phyloP scores from a whole-genome alignment of 2,797 vertebrate species.

The Chromis chromis region DNA sequence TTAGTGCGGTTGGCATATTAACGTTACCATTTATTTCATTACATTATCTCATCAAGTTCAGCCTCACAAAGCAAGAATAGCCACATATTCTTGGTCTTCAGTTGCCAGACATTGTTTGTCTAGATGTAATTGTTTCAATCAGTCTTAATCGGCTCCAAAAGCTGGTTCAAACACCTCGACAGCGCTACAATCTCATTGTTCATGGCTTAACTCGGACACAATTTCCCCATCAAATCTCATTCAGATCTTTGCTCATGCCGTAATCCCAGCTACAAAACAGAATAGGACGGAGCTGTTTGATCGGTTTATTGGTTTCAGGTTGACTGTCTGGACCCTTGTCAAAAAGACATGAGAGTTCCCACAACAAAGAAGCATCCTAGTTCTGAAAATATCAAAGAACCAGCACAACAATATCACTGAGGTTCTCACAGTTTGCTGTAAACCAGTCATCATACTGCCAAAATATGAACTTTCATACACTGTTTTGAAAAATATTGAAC shows the following conservation, averaged over 20 bases:
- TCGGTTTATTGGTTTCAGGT: slow-evolving; percentile 29
- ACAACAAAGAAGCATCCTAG: neutral
- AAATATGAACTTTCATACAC: neutral
- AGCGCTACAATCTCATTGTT: neutral
- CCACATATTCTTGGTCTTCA: no score
- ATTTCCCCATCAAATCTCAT: slow-evolving; percentile 19
- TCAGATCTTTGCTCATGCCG: neutral
- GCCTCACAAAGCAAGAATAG: no score
- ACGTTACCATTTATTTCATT: no score
- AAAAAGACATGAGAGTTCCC: neutral
- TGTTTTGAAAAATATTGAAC: neutral
- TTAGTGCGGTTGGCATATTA: neutral
- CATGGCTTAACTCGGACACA: slow-evolving; percentile 16
- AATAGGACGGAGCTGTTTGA: neutral
- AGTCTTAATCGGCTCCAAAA: no score
- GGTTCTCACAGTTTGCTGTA: rapidly evolving
- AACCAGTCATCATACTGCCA: neutral
- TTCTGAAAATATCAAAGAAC: slow-evolving; percentile 4
- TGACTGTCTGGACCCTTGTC: neutral
- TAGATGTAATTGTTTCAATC: no score
- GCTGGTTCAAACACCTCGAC: neutral
- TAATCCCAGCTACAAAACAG: neutral
- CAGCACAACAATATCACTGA: neutral
- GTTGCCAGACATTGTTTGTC: no score
- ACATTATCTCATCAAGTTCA: no score